These are phyloP conservation scores for Malurus splendens DNA, from an alignment of 2,797 vertebrate species.

Conservation along the genomic window DNA sequence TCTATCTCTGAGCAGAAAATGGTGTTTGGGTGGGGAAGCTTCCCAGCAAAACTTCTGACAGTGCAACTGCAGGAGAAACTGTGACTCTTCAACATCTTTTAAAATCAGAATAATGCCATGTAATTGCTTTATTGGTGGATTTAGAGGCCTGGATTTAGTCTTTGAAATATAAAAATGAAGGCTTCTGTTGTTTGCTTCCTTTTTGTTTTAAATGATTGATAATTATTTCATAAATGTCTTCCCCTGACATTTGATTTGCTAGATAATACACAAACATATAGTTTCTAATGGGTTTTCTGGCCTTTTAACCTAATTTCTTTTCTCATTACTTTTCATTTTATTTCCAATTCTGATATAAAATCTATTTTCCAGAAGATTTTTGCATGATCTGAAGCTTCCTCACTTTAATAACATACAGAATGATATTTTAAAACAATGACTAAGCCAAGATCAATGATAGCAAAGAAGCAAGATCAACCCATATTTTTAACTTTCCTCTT, in stretches of 20 bases:
- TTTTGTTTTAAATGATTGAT: constrained; percentile 41
- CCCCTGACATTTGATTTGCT: constrained; percentile 44
- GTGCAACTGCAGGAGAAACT: not conserved
- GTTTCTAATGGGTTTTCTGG: constrained; percentile 46
- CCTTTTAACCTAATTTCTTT: constrained; percentile 51
- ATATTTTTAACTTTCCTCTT: not conserved
- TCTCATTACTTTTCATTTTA: constrained; percentile 44
- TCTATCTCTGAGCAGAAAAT: not conserved
- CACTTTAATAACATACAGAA: not conserved
- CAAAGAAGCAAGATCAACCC: not conserved
- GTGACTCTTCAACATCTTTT: not conserved
- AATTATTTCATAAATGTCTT: constrained; percentile 48
- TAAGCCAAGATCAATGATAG: not conserved
- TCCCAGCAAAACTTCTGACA: not conserved
- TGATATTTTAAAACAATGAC: not conserved
- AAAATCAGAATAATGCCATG: not conserved
- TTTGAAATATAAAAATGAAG: not conserved
- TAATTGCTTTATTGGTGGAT: not conserved
- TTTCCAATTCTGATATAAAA: constrained; percentile 23
- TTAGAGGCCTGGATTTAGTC: not conserved
- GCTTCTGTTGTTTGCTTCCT: constrained; percentile 17
- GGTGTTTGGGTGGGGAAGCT: not conserved
- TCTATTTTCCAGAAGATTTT: constrained; percentile 13
- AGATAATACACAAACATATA: constrained; percentile 43
- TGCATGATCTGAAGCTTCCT: not conserved